Conservation (phyloP, 2,113 vertebrate genomes). For the Phodopus roborovskii region DNA sequence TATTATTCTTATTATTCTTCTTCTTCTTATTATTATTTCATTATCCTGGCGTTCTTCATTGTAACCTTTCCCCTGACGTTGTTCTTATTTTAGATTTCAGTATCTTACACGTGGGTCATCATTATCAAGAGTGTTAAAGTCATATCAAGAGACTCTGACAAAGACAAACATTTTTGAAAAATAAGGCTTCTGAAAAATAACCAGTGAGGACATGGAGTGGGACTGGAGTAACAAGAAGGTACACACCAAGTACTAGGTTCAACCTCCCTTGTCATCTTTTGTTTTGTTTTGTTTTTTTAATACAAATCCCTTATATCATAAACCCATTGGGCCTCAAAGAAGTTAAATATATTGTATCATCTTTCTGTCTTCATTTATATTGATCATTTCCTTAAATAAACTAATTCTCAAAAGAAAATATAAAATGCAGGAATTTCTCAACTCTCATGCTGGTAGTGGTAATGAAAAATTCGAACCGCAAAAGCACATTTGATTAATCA, state of each 20-base stretch:
- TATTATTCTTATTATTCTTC: too few relatives aligned
- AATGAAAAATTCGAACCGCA: slow-evolving; percentile 81
- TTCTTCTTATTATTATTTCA: too few relatives aligned
- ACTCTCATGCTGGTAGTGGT: slow-evolving; percentile 75
- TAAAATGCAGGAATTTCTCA: slow-evolving; percentile 74
- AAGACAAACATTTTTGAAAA: background rate
- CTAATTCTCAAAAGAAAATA: slow-evolving; percentile 74
- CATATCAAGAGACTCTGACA: background rate
- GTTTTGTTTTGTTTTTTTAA: background rate
- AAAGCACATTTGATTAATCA: slow-evolving; percentile 82
- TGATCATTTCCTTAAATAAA: slow-evolving; percentile 71
- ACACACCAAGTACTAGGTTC: background rate
- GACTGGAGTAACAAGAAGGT: background rate
- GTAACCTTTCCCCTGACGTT: background rate
- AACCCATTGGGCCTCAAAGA: background rate
- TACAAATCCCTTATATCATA: background rate
- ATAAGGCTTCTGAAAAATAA: slow-evolving; percentile 29
- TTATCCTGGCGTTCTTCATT: background rate
- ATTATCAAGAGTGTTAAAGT: background rate
- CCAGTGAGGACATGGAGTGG: background rate
- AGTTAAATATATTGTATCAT: slow-evolving; percentile 43
- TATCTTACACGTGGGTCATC: background rate
- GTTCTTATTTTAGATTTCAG: background rate
- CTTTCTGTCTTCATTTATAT: slow-evolving; percentile 61
- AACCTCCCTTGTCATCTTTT: background rate